Evolutionary conservation across 2,797 vertebrate genomes (phyloP).

Genomic region (Calcarius lapponicus): DNA sequence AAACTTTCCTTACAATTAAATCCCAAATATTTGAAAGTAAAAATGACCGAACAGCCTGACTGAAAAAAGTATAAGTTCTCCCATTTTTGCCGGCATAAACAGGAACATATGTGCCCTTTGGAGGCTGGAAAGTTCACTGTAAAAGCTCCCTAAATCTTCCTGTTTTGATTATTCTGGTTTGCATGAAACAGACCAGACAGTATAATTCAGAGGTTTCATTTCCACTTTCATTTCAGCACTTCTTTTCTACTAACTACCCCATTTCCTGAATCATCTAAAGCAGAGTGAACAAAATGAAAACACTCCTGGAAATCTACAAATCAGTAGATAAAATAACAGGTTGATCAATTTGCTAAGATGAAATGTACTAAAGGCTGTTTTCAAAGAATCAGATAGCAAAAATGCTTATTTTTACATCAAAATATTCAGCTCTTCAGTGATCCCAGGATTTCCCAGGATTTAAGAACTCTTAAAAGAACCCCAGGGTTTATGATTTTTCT

Average conservation of each 20-base stretch:
- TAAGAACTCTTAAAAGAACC: neutral
- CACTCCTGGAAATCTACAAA: neutral
- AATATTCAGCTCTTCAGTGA: neutral
- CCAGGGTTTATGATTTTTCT: fast-evolving
- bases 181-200: neutral
- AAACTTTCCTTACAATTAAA: neutral
- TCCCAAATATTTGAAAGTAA: neutral
- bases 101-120: neutral
- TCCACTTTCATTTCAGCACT: neutral
- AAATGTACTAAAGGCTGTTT: neutral
- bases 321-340: neutral
- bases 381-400: neutral
- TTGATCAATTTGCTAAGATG: neutral
- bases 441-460: neutral
- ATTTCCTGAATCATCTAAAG: neutral
- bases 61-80: neutral
- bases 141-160: neutral
- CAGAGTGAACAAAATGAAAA: neutral
- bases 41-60: neutral
- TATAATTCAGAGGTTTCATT: neutral
- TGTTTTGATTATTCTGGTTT: neutral
- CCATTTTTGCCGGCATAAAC: neutral
- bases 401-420: neutral
- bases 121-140: neutral
- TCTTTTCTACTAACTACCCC: neutral